Base-by-base conservation (phyloP, 2,888 invertebrate genomes). In the Hemithea aestivaria region DNA sequence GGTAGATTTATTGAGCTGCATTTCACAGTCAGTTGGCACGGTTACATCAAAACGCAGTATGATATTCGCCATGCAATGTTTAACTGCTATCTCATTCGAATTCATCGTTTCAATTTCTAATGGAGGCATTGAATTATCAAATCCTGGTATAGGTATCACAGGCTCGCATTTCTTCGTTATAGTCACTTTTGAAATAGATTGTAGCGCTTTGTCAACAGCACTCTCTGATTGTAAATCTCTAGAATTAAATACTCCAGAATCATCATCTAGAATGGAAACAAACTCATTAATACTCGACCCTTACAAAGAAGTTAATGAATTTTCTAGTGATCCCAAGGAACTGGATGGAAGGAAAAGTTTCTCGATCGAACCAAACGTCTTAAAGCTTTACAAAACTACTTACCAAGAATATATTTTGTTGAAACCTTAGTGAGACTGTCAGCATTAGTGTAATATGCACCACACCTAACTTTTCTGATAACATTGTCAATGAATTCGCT, bases 401-500 rank as follows among this genome's bases (percentile, higher is more conserved):
- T 41, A 61, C 64, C 51, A 10, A 23, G 23, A 20, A 12, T 10
- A 16, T 5, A 16, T 16, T 16, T 16, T 2, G 16, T 16, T 4
- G 16, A 16, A 2, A 16, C 16, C 16, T 35, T 42, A 22, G 21
- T 16, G 22, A 44, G 35, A 37, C 48, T 62, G 30, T 44, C 39
- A 35, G 73, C 74, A 28, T 67, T 61, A 35, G 48, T 73, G 37
- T 74, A 83, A 57, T 84, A 84, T 34, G 67, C 65, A 26, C 85
- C 85, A 44, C 45, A 65, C 30, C 65, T 71, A 11, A 85, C 66
- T 45, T 82, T 83, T 37, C 55, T 73, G 23, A 84, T 76, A 8
- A 85, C 69, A 39, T 68, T 80, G n/a, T 85, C 85, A 32, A 84
- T 73, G 30, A 80, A 74, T 29, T 82, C 79, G 51, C 70, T 81